Percentiles rank a stretch among this genome's conserved stretches.
These are phyloP conservation scores for Eupithecia tripunctaria DNA, from an alignment of 2,888 invertebrate species.

Conservation along the genomic window DNA sequence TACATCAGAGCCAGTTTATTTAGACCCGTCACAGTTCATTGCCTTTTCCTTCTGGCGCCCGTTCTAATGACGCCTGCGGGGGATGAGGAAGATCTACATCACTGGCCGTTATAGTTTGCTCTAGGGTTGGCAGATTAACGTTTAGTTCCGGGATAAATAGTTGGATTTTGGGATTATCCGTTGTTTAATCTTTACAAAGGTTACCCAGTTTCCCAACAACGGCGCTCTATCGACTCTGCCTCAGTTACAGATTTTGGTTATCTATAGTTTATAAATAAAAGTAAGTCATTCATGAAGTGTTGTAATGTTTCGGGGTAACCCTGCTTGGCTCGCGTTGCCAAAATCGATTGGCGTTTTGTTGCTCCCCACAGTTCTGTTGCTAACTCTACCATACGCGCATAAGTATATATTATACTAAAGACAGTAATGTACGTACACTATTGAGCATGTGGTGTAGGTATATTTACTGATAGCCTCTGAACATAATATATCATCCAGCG, in stretches of 20 bases:
- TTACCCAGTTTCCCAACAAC: slow-evolving; percentile 29
- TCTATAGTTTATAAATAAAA: slow-evolving; percentile 29
- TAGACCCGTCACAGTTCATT: slow-evolving; percentile 62
- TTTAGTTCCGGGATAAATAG: slow-evolving; percentile 47
- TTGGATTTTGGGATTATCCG: slow-evolving; percentile 44
- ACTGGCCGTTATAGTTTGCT: slow-evolving; percentile 59
- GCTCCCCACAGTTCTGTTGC: slow-evolving; percentile 60
- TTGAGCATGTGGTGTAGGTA: slow-evolving; percentile 54
- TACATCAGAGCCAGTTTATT: slow-evolving; percentile 53
- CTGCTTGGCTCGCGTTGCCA: slow-evolving; percentile 53
- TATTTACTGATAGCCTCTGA: slow-evolving; percentile 57
- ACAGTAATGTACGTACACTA: slow-evolving; percentile 34
- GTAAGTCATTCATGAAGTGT: slow-evolving; percentile 41
- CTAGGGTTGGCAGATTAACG: slow-evolving; percentile 50
- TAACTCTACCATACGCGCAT: slow-evolving; percentile 51
- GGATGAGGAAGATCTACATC: slow-evolving; percentile 56
- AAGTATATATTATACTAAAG: slow-evolving; percentile 35
- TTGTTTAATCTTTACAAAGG: slow-evolving; percentile 38
- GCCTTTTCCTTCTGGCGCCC: slow-evolving; percentile 52
- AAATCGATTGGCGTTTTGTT: slow-evolving; percentile 72
- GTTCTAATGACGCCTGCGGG: slow-evolving; percentile 47
- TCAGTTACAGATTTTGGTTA: slow-evolving; percentile 4
- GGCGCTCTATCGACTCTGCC: slow-evolving; percentile 13
- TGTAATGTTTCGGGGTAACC: slow-evolving; percentile 49
- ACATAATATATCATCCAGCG: slow-evolving; percentile 62